Conservation (phyloP, 2,113 vertebrate species). For the Trochalopteron elliotii region DNA sequence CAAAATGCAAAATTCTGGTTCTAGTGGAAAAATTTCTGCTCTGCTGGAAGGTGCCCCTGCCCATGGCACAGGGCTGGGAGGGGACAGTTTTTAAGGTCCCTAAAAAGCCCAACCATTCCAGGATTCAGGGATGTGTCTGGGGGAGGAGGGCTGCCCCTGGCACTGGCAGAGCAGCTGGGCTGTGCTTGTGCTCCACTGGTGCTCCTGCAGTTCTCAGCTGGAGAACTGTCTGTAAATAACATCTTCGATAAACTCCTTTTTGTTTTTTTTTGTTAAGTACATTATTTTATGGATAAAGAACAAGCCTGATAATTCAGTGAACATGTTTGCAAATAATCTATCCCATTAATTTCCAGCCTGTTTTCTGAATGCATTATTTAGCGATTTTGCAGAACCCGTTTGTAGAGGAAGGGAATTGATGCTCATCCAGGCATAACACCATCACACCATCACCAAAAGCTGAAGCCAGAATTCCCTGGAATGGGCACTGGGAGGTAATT, state of each 20-base stretch:
- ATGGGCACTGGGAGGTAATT: background rate
- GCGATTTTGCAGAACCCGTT: background rate
- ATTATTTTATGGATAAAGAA: slow-evolving; percentile 24
- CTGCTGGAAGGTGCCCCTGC: background rate
- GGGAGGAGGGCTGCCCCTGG: background rate
- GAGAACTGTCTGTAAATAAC: slow-evolving; percentile 18
- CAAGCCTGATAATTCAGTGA: slow-evolving; percentile 55
- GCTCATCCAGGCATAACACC: background rate
- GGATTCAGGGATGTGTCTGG: background rate
- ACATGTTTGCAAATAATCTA: slow-evolving; percentile 61
- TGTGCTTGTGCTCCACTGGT: fast-evolving
- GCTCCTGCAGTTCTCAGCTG: background rate
- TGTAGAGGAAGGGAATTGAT: background rate
- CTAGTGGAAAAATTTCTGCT: background rate
- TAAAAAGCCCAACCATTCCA: background rate
- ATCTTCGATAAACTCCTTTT: background rate
- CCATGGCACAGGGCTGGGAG: background rate
- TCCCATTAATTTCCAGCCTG: slow-evolving; percentile 53
- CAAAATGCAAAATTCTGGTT: background rate
- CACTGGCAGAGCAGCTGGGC: background rate
- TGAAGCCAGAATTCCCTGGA: background rate
- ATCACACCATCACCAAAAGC: background rate
- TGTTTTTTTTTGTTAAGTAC: background rate
- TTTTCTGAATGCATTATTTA: slow-evolving; percentile 46
- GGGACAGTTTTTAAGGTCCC: background rate